Conservation (phyloP, 2,113 vertebrate genomes). For the Mesitornis unicolor region DNA sequence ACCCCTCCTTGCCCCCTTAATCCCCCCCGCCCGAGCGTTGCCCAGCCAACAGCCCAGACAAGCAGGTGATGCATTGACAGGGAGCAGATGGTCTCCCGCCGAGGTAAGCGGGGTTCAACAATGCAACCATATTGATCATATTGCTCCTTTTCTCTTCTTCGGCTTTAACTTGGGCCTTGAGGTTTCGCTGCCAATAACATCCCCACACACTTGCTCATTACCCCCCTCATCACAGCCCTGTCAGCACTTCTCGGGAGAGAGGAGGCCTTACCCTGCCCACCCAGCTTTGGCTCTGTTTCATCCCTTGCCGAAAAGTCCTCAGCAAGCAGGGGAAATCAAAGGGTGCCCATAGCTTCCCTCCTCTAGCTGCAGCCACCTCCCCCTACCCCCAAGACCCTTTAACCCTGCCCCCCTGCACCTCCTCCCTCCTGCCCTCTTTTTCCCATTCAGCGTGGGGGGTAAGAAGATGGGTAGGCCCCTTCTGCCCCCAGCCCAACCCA, state of each 20-base stretch:
- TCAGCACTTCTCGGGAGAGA: neutral
- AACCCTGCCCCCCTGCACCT: neutral
- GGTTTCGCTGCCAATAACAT: conserved; percentile 34
- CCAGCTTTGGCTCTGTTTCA: neutral
- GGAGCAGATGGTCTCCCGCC: conserved; percentile 97
- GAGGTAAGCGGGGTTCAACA: conserved; percentile 92
- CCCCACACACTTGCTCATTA: neutral
- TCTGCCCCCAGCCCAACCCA: neutral
- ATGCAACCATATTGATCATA: conserved; percentile 90
- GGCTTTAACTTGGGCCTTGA: conserved; percentile 49
- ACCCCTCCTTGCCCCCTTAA: conserved; percentile 55
- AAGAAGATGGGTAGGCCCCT: neutral
- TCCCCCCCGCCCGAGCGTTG: conserved; percentile 77
- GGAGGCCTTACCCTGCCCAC: neutral
- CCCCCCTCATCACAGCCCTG: neutral
- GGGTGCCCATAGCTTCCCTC: neutral
- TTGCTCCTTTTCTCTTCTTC: conserved; percentile 76
- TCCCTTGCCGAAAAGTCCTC: neutral
- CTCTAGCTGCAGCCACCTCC: neutral
- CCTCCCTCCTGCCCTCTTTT: neutral
- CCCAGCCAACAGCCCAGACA: conserved; percentile 87
- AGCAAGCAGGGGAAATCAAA: neutral
- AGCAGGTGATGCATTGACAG: conserved; percentile 99
- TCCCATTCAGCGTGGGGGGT: neutral
- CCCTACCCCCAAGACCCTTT: neutral